Percentiles rank a stretch among this genome's conserved stretches.
Evolutionary conservation across 2,113 vertebrate genomes (phyloP).

Genomic region (Hippocampus mohnikei): DNA sequence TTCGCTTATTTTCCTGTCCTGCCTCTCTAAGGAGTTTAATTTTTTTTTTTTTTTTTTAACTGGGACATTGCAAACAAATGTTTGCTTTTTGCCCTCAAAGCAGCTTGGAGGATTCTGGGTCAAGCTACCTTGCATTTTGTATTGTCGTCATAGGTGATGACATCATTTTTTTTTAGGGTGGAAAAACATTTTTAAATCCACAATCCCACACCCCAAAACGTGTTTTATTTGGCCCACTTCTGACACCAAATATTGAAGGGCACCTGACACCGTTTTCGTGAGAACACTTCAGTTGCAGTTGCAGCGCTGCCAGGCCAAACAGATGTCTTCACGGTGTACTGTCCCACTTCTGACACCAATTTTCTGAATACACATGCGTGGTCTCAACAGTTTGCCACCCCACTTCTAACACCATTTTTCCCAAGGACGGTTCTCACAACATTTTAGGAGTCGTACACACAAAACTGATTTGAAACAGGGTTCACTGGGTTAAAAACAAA

Average conservation of each 20-base stretch:
- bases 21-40: slow-evolving; percentile 2
- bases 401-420: too few species aligned
- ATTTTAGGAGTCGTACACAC: too few species aligned
- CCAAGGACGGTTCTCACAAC: too few species aligned
- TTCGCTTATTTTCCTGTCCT: slow-evolving; percentile 6
- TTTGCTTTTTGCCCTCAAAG: background rate
- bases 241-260: background rate
- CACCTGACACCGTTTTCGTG: background rate
- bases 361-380: background rate
- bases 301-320: background rate
- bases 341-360: background rate
- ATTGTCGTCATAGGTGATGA: too few species aligned
- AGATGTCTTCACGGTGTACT: background rate
- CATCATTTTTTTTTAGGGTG: background rate
- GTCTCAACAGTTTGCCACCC: too few species aligned
- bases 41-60: background rate
- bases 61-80: background rate
- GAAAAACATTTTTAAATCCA: background rate
- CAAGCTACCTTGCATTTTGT: background rate
- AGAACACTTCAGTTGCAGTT: too few species aligned
- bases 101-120: background rate
- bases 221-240: background rate
- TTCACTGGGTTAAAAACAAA: too few species aligned
- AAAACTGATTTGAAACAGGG: too few species aligned
- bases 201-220: background rate